These are phyloP conservation scores for Apaloderma vittatum DNA, from an alignment of 2,113 vertebrate species.

Conservation along the genomic window DNA sequence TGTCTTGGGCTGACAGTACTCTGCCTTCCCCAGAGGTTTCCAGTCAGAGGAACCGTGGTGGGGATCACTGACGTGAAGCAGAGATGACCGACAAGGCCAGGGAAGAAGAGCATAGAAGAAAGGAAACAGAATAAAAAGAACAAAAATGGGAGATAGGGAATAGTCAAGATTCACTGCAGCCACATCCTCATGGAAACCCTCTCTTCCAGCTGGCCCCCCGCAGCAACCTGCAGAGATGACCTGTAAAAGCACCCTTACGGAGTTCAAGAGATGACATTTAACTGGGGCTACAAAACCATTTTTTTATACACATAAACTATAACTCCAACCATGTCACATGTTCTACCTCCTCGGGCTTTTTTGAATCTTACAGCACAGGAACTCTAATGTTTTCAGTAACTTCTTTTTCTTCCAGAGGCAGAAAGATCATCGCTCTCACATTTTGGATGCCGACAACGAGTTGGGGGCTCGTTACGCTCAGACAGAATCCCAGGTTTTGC, in stretches of 20 bases:
- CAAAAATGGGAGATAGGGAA: background rate
- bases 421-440: background rate
- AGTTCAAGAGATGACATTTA: background rate
- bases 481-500: background rate
- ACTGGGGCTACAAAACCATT: background rate
- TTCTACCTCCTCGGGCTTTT: background rate
- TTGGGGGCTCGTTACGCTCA: background rate
- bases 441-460: background rate
- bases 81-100: background rate
- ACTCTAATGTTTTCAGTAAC: background rate
- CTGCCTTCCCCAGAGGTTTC: background rate
- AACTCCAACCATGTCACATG: background rate
- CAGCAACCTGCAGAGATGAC: background rate
- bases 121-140: background rate
- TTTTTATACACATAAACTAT: background rate
- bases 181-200: background rate
- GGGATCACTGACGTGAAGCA: background rate
- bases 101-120: background rate
- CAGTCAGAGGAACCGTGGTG: background rate
- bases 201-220: background rate
- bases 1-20: background rate
- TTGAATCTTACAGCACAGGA: background rate
- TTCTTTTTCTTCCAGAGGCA: background rate
- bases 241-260: background rate
- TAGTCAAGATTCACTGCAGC: background rate